Evolutionary conservation across 2,797 vertebrate genomes (phyloP).

Genomic region (Alauda arvensis): DNA sequence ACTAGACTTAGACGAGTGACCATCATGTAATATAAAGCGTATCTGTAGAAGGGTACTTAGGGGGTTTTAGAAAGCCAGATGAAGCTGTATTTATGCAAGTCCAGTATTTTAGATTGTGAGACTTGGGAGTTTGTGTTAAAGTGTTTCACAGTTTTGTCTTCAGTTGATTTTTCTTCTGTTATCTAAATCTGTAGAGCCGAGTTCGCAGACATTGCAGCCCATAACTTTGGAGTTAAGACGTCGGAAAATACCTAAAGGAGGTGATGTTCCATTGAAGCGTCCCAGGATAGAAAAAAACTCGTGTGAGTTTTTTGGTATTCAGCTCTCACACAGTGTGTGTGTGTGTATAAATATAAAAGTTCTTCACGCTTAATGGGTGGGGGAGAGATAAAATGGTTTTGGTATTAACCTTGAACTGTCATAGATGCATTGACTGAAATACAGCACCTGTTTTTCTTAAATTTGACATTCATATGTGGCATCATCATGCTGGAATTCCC

Average conservation of each 20-base stretch:
- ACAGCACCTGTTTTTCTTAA: background rate
- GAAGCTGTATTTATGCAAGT: background rate
- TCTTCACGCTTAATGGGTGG: background rate
- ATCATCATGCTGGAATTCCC: background rate
- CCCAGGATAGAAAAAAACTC: conserved; percentile 77
- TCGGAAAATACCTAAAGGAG: conserved; percentile 80
- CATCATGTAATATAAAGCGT: background rate
- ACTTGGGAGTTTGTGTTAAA: background rate
- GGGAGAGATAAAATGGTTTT: fast-evolving
- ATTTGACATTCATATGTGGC: background rate
- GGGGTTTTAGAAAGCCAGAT: background rate
- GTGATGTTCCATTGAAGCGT: conserved; percentile 78
- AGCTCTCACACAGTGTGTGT: background rate
- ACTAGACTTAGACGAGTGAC: background rate
- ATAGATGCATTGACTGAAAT: background rate
- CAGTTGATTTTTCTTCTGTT: background rate
- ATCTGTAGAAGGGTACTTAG: fast-evolving
- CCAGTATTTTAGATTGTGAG: background rate
- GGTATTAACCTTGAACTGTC: background rate
- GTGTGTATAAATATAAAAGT: background rate
- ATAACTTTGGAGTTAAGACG: conserved; percentile 79
- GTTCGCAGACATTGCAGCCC: conserved; percentile 75
- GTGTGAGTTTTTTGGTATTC: conserved; percentile 62
- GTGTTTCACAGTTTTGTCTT: background rate
- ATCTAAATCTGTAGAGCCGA: conserved; percentile 58